Evolutionary conservation across 1,140 invertebrate genomes (phyloP).

Genomic region (Panagrolaimus sp.): DNA sequence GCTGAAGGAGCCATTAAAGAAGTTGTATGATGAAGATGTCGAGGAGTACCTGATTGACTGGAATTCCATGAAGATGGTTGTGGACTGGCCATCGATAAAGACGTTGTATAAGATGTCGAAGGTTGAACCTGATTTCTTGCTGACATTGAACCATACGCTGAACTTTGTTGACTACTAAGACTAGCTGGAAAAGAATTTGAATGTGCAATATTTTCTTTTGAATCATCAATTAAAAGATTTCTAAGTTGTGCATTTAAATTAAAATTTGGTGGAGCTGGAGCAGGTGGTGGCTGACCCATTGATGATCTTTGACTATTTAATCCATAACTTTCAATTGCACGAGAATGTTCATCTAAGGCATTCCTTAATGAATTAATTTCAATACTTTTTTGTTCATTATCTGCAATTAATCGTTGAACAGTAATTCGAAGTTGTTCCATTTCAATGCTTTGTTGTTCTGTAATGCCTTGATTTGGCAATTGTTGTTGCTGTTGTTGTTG

Average conservation of each 20-base stretch:
- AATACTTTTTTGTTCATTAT: constrained; percentile 63
- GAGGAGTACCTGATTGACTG: constrained; percentile 25
- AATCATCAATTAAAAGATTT: constrained; percentile 56
- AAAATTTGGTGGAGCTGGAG: constrained; percentile 19
- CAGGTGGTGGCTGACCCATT: constrained; percentile 1
- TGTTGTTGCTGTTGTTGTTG: too few relatives aligned
- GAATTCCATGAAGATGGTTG: constrained; percentile 27
- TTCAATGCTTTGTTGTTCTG: constrained; percentile 59
- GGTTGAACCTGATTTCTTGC: constrained; percentile 30
- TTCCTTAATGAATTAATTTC: constrained; percentile 60
- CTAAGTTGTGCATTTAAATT: constrained; percentile 51
- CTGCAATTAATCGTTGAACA: constrained; percentile 61
- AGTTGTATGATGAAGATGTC: constrained; percentile 25
- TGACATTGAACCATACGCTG: constrained; percentile 11
- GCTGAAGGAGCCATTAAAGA: constrained; percentile 22
- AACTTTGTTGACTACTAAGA: constrained; percentile 31
- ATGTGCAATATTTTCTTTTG: constrained; percentile 50
- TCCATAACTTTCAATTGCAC: constrained; percentile 19
- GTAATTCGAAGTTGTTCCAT: constrained; percentile 62
- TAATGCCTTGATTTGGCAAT: background rate
- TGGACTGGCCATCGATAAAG: constrained; percentile 37
- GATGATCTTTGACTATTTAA: constrained; percentile 18
- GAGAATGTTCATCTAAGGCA: constrained; percentile 55
- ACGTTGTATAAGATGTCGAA: constrained; percentile 53
- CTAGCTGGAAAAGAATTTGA: constrained; percentile 51